A percentile compares a stretch with the other conserved stretches of the same genome.
Evolutionary conservation across 2,888 invertebrate genomes (phyloP).

Genomic region (Herminia tarsipennalis): DNA sequence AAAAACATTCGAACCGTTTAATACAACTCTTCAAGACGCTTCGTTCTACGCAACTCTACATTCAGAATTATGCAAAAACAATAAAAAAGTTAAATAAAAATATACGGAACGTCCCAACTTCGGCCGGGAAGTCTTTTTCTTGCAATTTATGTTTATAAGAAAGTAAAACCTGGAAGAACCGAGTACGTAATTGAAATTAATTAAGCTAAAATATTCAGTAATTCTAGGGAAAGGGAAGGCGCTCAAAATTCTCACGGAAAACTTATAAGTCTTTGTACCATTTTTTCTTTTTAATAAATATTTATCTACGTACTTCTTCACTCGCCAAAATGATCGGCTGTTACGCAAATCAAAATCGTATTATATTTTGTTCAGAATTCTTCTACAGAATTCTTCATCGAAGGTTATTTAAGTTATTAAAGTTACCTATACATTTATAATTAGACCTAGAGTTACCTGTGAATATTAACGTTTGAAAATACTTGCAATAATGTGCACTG

Average conservation of each 20-base stretch:
- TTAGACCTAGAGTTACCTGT: too few relatives aligned
- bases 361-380: too few relatives aligned
- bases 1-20: background rate
- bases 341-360: too few relatives aligned
- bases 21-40: background rate
- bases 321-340: too few relatives aligned
- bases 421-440: too few relatives aligned
- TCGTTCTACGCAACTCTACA: constrained; percentile 6
- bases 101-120: constrained; percentile 19
- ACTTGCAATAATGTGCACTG: too few relatives aligned
- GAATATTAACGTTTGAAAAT: too few relatives aligned
- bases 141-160: constrained; percentile 25
- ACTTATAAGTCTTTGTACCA: constrained; percentile 1
- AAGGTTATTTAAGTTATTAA: too few relatives aligned
- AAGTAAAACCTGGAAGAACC: constrained; percentile 16
- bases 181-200: constrained; percentile 26
- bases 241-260: constrained; percentile 4
- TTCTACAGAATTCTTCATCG: too few relatives aligned
- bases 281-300: background rate
- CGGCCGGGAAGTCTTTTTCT: constrained; percentile 5
- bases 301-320: background rate
- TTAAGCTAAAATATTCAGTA: constrained; percentile 29
- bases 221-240: constrained; percentile 3
- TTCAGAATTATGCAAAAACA: constrained; percentile 37
- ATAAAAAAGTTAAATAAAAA: constrained; percentile 35